Base-by-base conservation (phyloP, 2,113 vertebrate genomes). In the Pungitius pungitius region DNA sequence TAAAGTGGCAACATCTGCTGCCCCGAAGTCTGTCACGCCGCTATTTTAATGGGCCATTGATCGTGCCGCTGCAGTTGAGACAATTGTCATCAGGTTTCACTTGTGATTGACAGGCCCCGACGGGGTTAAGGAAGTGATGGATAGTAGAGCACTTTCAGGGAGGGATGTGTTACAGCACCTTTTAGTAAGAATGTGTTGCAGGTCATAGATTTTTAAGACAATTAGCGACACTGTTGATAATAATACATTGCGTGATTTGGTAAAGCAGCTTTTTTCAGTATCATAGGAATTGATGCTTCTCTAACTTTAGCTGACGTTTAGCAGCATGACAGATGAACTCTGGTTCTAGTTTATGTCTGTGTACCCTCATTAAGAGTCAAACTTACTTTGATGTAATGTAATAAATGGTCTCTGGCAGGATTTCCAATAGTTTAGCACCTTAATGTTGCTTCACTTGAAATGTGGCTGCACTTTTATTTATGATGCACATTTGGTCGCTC, bases 41-140 rank as follows among this genome's bases (percentile, higher is more conserved):
- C 17, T 65, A 65, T 80, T 79, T 86, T 87, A 90, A 90, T 85
- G 80, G 83, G 2, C 68, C 86, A 91, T 92, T 75, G 89, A 92
- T 92, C 70, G 60, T 2, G 49, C 20, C 12, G 8, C 64, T 57
- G 72, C 77, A 56, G 66, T 37, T 58, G 67, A 79, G 70, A 87
- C 77, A 69, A 79, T 73, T 57, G 64, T 69, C 27, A 51, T 92
- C 82, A 37, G 39, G 71, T 89, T 89, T 84, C 84, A 52, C 45
- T 17, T 43, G 75, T 84, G 88, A 90, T 77, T 87, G 88, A 84
- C 88, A 77, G 57, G 24, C 42, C 17, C 2, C 20, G 72, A 33
- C 64, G 45, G 66, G 64, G 65, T 57, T 62, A 61, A 45, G 61
- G 45, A 42, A 59, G 39, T 73, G 83, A 87, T 70, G 76, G 68